Conservation (phyloP, 2,113 vertebrate genomes). For the Desmodus rotundus region DNA sequence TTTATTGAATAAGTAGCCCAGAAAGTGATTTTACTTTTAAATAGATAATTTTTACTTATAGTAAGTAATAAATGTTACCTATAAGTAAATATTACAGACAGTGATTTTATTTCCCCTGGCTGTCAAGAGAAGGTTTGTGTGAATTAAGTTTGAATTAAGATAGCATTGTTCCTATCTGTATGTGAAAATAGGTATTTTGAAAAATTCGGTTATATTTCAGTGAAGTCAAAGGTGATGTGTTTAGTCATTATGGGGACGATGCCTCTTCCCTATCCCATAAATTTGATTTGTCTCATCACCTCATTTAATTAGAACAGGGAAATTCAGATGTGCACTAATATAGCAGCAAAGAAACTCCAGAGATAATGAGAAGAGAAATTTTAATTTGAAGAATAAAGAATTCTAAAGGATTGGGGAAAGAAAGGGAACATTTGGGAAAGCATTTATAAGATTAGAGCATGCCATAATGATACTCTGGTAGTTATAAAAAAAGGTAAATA, state of each 20-base stretch:
- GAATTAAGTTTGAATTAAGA: conserved; percentile 1
- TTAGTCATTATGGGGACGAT: background rate
- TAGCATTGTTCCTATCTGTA: background rate
- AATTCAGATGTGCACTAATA: background rate
- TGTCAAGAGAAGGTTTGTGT: background rate
- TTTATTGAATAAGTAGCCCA: background rate
- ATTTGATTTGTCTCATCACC: background rate
- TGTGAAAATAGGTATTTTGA: background rate
- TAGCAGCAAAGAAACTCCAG: background rate
- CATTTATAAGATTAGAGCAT: background rate
- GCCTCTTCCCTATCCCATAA: background rate
- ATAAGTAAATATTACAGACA: background rate
- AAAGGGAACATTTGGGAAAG: background rate
- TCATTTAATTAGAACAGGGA: background rate
- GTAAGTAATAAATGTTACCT: background rate
- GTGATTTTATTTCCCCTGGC: background rate
- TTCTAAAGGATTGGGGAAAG: background rate
- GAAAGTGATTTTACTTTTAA: background rate
- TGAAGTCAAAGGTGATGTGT: background rate
- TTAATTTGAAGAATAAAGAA: background rate
- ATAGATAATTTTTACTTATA: background rate
- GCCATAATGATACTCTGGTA: background rate
- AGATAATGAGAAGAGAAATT: background rate
- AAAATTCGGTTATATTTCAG: background rate
- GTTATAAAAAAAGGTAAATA: background rate